These are phyloP conservation scores for Anneissia japonica DNA, from an alignment of 35 echinoderm and acorn worm species.

Conservation along the genomic window DNA sequence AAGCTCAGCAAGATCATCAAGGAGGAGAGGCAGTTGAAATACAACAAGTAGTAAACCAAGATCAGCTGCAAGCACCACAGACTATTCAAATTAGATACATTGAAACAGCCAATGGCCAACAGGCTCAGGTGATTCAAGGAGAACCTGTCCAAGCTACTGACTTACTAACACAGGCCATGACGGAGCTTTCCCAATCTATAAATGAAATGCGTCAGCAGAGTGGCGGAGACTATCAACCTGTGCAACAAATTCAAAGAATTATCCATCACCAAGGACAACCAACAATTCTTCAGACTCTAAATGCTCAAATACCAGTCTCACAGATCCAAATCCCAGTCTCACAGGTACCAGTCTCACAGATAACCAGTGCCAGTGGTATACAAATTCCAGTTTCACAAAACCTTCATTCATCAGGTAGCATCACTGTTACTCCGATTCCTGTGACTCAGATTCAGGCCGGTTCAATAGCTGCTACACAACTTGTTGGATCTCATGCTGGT, in stretches of 20 bases:
- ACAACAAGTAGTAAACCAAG: background rate
- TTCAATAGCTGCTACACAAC: constrained; percentile 12
- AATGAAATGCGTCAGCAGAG: constrained; percentile 46
- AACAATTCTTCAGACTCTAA: constrained; percentile 49
- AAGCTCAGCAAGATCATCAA: background rate
- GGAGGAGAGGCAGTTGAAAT: background rate
- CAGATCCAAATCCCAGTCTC: constrained; percentile 51
- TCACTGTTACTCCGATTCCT: constrained; percentile 45
- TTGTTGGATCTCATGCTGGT: background rate
- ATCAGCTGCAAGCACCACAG: background rate
- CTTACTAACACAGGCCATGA: constrained; percentile 90
- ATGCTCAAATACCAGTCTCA: constrained; percentile 9
- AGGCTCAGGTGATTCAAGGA: constrained; percentile 47
- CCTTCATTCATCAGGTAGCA: constrained; percentile 14
- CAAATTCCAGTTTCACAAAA: constrained; percentile 55
- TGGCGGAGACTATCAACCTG: constrained; percentile 57
- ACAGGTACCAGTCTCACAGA: constrained; percentile 46
- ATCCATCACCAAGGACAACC: constrained; percentile 33
- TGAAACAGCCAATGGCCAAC: constrained; percentile 39
- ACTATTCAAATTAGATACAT: constrained; percentile 55
- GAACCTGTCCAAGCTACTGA: constrained; percentile 86
- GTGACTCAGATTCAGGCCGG: constrained; percentile 25
- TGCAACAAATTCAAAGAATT: constrained; percentile 66
- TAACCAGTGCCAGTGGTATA: background rate
- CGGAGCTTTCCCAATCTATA: constrained; percentile 79